Base-by-base conservation (phyloP, 1,140 invertebrate species). In the Sitodiplosis mosellana region DNA sequence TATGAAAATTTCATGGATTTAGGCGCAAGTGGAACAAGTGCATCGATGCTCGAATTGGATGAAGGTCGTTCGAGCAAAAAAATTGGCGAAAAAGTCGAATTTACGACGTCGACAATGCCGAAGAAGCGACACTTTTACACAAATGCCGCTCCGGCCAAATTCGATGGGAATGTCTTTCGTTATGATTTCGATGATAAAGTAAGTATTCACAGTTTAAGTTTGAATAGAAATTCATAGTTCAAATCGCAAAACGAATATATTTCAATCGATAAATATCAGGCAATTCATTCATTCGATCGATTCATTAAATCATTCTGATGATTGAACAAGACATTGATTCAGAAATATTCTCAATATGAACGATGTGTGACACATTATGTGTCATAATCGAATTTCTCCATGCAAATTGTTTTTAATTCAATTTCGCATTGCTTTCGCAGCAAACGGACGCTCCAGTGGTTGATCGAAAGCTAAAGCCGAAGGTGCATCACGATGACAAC, bases 391-490 rank as follows among this genome's bases (percentile, higher is more conserved):
- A 51, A 36, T 45, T 50, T 47, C 50, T 45, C 18, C 49, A 50
- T 34, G 36, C 43, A 40, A 54, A 49, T 49, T 38, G 49, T 8
- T 48, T 48, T 34, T 11, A 40, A 34, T 47, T 2, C 49, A 11
- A 33, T 7, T 43, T 50, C 53, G 52, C 40, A 48, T 45, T 60
- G 58, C 11, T 59, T 71, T 56, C 59, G n/a, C n/a, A 68, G 44
- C 64, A 71, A 55, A 64, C 66, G 18, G 57, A 71, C 38, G 82
- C 84, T 8, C 83, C 83, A 4, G 69, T 71, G 8, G 80, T 87
- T 22, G 80, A 89, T 58, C 69, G 86, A 12, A 78, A 77, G 40
- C 66, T 89, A 2, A 91, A 91, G 60, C 87, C 87, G 15, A 76
- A 70, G 54, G 61, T 72, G 46, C 75, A 72, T 58, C 61, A 69